Evolutionary conservation across 2,113 vertebrate genomes (phyloP).

Genomic region (Phalacrocorax carbo): DNA sequence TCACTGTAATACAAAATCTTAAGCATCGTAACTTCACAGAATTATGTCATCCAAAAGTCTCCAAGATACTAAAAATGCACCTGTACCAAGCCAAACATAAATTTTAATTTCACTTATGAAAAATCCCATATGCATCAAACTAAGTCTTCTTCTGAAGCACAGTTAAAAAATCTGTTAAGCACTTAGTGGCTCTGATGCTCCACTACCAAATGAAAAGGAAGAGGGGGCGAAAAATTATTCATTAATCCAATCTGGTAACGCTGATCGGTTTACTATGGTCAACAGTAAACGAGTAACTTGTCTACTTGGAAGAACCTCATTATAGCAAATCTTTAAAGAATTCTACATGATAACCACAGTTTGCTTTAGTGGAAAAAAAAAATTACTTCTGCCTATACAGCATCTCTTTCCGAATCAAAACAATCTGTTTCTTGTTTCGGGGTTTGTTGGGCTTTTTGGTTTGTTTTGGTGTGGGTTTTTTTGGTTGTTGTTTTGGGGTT

Average conservation of each 20-base stretch:
- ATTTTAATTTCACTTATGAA: not conserved
- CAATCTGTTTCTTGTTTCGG: not conserved
- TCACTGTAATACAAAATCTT: not conserved
- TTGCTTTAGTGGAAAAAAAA: not conserved
- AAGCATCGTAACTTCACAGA: not conserved
- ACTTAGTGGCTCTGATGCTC: not conserved
- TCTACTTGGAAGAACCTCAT: not conserved
- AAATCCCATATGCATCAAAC: not conserved
- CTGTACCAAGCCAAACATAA: not conserved
- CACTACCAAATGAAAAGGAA: not conserved
- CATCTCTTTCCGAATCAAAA: not conserved
- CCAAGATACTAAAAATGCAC: not conserved
- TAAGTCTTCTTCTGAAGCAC: not conserved
- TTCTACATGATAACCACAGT: not conserved
- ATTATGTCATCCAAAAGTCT: not conserved
- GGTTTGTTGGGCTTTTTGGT: no score
- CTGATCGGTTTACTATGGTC: not conserved
- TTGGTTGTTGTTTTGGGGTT: no score
- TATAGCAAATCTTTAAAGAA: not conserved
- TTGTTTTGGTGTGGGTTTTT: no score
- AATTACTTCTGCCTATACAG: not conserved
- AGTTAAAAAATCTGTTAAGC: not conserved
- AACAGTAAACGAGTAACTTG: not conserved
- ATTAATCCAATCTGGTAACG: not conserved
- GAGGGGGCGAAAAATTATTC: rapidly evolving